phyloP scores from a whole-genome alignment of 2,113 vertebrate genomes.

The Hippoglossus stenolepis region DNA sequence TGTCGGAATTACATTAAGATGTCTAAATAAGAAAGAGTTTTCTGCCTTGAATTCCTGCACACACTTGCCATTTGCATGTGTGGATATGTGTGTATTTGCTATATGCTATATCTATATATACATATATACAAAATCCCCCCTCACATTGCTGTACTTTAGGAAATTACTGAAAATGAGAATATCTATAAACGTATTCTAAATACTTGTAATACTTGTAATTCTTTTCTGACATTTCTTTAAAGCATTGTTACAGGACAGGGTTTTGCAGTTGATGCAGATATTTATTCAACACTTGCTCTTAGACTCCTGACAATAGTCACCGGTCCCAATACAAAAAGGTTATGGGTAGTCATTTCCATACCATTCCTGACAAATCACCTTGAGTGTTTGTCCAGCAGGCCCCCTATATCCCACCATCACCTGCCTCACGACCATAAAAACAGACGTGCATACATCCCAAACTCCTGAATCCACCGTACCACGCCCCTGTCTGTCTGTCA shows the following conservation, averaged over 20 bases:
- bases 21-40: no score
- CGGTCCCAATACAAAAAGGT: conserved; percentile 46
- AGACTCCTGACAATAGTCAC: not conserved
- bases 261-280: not conserved
- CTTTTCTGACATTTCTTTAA: no score
- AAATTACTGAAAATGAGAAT: no score
- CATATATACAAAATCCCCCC: no score
- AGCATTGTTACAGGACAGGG: not conserved
- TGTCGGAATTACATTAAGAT: no score
- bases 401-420: conserved; percentile 21
- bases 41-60: no score
- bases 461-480: conserved; percentile 44
- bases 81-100: no score
- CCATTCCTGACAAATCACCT: conserved; percentile 32
- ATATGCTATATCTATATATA: no score
- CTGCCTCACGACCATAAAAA: conserved; percentile 35
- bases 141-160: no score
- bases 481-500: conserved; percentile 62
- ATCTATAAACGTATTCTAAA: no score
- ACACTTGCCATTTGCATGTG: no score
- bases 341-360: conserved; percentile 29
- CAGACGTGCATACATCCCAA: conserved; percentile 21
- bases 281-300: conserved; percentile 14
- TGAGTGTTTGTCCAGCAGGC: conserved; percentile 52
- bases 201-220: no score